Evolutionary conservation across 2,797 vertebrate species (phyloP).

Genomic region (Hipposideros larvatus): DNA sequence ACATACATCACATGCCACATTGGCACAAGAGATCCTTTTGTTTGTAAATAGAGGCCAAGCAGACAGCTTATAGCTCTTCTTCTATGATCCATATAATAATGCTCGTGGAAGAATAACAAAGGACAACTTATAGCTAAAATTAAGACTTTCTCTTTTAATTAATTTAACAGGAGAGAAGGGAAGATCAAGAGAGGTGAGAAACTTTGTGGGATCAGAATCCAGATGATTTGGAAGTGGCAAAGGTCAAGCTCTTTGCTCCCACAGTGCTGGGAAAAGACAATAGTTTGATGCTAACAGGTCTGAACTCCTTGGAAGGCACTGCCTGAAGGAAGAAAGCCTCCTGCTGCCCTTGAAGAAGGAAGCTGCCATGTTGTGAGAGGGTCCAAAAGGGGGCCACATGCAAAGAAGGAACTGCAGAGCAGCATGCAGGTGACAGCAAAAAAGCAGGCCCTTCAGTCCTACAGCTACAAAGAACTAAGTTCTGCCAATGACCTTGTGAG

Average conservation of each 20-base stretch:
- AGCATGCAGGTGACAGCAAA: neutral
- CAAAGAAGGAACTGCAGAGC: neutral
- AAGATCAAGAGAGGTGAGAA: neutral
- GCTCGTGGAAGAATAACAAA: neutral
- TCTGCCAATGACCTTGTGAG: neutral
- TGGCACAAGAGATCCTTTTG: neutral
- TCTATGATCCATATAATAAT: neutral
- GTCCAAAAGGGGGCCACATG: neutral
- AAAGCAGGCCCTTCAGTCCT: neutral
- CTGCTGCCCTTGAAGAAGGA: neutral
- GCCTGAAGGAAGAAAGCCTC: neutral
- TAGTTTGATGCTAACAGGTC: no score
- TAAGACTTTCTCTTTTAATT: neutral
- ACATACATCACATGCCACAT: accelerated
- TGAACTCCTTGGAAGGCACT: no score
- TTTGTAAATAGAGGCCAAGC: conserved; percentile 40
- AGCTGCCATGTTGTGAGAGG: neutral
- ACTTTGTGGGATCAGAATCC: neutral
- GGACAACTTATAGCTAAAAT: neutral
- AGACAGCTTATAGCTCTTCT: neutral
- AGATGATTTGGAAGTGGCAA: neutral
- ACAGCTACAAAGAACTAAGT: neutral
- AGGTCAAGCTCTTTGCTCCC: neutral
- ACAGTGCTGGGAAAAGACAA: no score
- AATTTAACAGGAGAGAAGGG: neutral